A percentile compares a stretch with the other conserved stretches of the same genome.
phyloP scores from a whole-genome alignment of 2,113 vertebrate genomes.

The Ictidomys tridecemlineatus region DNA sequence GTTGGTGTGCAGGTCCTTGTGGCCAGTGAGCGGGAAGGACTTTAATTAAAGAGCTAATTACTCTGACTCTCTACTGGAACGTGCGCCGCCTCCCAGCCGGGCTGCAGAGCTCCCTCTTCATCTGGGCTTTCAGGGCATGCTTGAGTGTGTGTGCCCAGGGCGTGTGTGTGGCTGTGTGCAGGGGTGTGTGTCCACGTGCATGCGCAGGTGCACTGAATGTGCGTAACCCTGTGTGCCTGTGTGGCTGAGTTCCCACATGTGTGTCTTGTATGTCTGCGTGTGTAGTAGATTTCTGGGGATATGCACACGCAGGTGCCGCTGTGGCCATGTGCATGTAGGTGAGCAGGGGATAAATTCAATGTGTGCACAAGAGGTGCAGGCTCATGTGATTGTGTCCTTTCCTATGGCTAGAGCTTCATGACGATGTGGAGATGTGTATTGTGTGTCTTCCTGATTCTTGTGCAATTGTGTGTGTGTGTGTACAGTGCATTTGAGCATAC shows the following conservation, averaged over 20 bases:
- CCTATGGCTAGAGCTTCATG: background rate
- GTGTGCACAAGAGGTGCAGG: background rate
- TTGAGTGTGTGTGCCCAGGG: background rate
- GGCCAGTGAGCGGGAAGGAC: constrained; percentile 82
- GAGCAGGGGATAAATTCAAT: background rate
- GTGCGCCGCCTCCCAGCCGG: background rate
- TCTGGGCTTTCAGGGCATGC: background rate
- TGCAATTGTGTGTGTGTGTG: too few relatives aligned
- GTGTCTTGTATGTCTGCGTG: background rate
- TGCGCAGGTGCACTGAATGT: background rate
- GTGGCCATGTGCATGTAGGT: too few relatives aligned
- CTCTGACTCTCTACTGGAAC: constrained; percentile 64
- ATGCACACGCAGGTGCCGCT: fast-evolving
- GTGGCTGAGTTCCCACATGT: background rate
- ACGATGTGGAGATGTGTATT: background rate
- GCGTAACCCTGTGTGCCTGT: background rate
- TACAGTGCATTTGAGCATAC: fast-evolving
- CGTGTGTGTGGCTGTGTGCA: background rate
- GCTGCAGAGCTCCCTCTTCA: too few relatives aligned
- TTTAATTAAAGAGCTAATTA: constrained; percentile 89
- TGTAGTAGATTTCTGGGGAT: background rate
- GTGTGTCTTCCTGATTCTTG: background rate
- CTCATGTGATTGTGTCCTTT: background rate
- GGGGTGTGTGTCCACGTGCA: background rate
- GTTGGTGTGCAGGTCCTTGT: constrained; percentile 80